Base-by-base conservation (phyloP, 1,140 invertebrate species). In the Bombus turneri region DNA sequence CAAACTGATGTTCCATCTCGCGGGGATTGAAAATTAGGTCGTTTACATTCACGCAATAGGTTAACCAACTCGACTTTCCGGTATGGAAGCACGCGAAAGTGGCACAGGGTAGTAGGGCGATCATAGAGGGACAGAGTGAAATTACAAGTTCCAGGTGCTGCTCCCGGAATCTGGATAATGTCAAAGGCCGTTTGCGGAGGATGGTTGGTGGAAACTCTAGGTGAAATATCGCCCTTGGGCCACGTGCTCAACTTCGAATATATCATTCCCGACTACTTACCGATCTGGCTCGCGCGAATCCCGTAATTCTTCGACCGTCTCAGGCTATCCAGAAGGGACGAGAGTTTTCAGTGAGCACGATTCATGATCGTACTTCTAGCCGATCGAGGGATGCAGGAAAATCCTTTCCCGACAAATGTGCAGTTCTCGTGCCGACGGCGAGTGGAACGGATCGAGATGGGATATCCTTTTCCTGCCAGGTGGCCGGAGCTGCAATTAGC, bases 251-350 rank as follows among this genome's bases (percentile, higher is more conserved):
- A 87, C 76, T 90, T 86, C 69, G 90, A 91, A 92, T 92, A 92
- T 92, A 92, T 92, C 91, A 91, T 91, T 91, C 91, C 88, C 84
- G 90, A 91, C 90, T 92, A 91, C 91, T 92, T 91, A 92, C 83
- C 68, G 86, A 74, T 39, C 72, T 66, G 72, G 66, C 66, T 76
- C 75, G 53, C 73, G 75, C 82, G 69, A 41, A 69, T 59, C 74
- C 37, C 81, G 83, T 90, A 90, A 90, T 86, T 90, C 83, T 90
- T 90, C 75, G 74, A 31, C 57, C 75, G 81, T 69, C 79, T 69
- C 68, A 13, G 71, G 37, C 66, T 77, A 83, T 86, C 72, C 73
- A 15, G 66, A 37, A 39, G 43, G 84, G 62, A 73, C 31, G 64
- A 66, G 72, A 68, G 81, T 87, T 86, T 78, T 81, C 76, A 64